phyloP scores from a whole-genome alignment of 2,888 invertebrate species.

The Rhagonycha lutea region DNA sequence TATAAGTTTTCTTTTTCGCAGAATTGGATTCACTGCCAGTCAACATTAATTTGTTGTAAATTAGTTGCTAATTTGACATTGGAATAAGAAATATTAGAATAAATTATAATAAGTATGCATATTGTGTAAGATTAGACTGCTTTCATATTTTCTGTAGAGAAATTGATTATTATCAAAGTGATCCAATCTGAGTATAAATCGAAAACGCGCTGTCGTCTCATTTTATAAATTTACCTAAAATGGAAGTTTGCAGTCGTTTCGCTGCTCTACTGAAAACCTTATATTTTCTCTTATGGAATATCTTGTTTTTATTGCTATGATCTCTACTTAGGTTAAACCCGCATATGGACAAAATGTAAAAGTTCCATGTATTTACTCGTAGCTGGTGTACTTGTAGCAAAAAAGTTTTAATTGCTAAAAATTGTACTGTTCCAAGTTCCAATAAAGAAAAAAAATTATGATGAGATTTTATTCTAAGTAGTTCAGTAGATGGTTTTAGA shows the following conservation, averaged over 20 bases:
- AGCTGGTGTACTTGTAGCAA: background rate
- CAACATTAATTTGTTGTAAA: background rate
- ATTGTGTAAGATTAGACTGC: background rate
- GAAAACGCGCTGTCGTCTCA: background rate
- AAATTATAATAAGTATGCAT: background rate
- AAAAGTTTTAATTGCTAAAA: background rate
- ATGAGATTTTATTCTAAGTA: background rate
- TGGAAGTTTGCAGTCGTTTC: background rate
- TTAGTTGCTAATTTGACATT: background rate
- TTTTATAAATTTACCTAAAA: background rate
- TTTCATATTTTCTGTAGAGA: background rate
- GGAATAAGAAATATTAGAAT: background rate
- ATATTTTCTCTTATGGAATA: background rate
- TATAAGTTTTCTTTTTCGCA: too few species aligned
- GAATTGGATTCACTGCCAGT: background rate
- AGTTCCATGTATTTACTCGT: background rate
- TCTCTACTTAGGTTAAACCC: background rate
- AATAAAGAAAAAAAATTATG: background rate
- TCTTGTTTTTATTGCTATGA: background rate
- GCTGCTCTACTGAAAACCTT: background rate
- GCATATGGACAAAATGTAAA: background rate
- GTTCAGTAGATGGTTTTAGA: background rate
- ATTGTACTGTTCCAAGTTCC: background rate
- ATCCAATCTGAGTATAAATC: background rate
- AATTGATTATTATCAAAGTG: background rate